Evolutionary conservation across 2,888 invertebrate genomes (phyloP), one percentile per base, ranked within the genome.

Genomic region (Perithous albicinctus): DNA sequence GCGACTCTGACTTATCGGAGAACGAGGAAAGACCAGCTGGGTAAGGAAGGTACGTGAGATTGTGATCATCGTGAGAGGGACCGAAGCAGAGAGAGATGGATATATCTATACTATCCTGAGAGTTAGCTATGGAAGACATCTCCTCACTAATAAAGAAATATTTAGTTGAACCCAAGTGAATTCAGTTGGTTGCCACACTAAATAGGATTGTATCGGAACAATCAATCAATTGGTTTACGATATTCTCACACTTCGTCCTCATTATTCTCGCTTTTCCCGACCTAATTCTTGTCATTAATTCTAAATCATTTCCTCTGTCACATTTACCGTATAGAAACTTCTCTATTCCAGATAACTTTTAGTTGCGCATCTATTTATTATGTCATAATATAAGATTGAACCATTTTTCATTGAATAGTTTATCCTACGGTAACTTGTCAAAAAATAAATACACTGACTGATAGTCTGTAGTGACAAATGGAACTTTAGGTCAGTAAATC

Each of bases 151-250:
- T 23, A 54, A 54, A 29, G 12, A 54, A 54, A 26, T 29, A n/a
- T 12, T 54, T 29, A n/a, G 26, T 26, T 5, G 10, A 0, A n/a
- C n/a, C 4, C 54, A 29, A 54, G 0, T 54, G 26, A 29, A 26
- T 26, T 26, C 48, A 6, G 48, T 18, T 46, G 51, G 20, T 26
- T 77, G 38, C 38, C 46, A 20, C 10, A 43, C 61, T 59, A 54
- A 63, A 54, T 56, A 54, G 59, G 63, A 59, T 73, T 78, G 73
- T 82, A 85, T 86, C 82, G 84, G 32, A 64, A 82, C 79, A 86
- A 88, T 90, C 87, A 86, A 89, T 90, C 90, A 90, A 90, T 88
- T 88, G 88, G 87, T 88, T 88, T 88, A 88, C 88, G 88, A 90
- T 89, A 88, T 88, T 86, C 80, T 80, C 89, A 41, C 66, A 61